phyloP scores from a whole-genome alignment of 2,797 vertebrate species.

The Falco cherrug region DNA sequence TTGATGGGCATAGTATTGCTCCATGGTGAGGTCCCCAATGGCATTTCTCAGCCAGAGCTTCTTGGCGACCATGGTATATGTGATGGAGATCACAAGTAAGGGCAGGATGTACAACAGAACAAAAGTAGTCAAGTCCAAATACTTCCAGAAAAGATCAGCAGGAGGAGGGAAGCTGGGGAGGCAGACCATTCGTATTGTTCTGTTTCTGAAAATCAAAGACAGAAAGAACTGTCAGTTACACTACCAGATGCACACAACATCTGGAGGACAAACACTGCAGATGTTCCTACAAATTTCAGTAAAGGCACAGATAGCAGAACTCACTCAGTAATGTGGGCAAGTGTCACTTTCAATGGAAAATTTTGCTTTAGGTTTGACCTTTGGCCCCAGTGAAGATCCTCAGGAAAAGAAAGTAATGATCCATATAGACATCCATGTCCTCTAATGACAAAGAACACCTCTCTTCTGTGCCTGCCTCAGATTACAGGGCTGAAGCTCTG shows the following conservation, averaged over 20 bases:
- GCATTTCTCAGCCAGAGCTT: slow-evolving; percentile 78
- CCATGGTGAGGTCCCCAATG: slow-evolving; percentile 77
- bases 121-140: slow-evolving; percentile 77
- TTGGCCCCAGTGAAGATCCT: neutral
- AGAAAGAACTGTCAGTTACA: neutral
- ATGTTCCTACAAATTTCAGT: neutral
- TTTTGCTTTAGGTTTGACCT: neutral
- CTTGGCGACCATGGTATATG: slow-evolving; percentile 74
- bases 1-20: slow-evolving; percentile 74
- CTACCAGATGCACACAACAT: neutral
- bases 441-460: accelerated
- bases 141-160: slow-evolving; percentile 79
- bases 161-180: slow-evolving; percentile 77
- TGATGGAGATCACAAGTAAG: slow-evolving; percentile 73
- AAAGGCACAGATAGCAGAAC: neutral
- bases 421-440: neutral
- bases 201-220: slow-evolving; percentile 66
- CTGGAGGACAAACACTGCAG: neutral
- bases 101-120: slow-evolving; percentile 77
- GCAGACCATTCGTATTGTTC: slow-evolving; percentile 71
- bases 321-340: neutral
- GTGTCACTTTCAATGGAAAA: neutral
- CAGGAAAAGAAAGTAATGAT: neutral
- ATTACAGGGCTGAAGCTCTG: neutral
- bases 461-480: neutral